Conservation (phyloP, 2,888 invertebrate genomes). For the Lordiphosa fenestrarum region DNA sequence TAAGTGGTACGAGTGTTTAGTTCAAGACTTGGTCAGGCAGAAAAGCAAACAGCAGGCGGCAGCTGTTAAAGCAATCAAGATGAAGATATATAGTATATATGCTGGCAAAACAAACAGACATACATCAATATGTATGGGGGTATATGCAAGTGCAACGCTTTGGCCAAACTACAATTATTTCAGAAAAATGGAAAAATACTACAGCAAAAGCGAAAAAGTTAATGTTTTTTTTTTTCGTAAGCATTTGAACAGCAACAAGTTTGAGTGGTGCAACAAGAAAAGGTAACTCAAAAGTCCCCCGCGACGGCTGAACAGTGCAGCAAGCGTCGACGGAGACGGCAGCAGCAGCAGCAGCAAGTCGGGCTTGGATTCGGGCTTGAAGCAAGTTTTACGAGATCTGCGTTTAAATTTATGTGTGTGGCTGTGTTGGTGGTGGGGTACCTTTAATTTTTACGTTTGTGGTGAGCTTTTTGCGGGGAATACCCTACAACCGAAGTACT, state of each 20-base stretch:
- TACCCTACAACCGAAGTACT: conserved; percentile 12
- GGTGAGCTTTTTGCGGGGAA: conserved; percentile 38
- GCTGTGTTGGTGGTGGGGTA: conserved; percentile 38
- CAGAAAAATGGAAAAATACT: conserved; percentile 27
- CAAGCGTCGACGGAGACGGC: conserved; percentile 39
- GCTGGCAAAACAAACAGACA: background rate
- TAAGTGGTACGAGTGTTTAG: conserved; percentile 25
- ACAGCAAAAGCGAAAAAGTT: conserved; percentile 20
- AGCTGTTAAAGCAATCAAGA: conserved; percentile 67
- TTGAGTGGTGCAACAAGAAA: conserved; percentile 70
- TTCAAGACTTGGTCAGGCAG: conserved; percentile 30
- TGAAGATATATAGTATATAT: conserved; percentile 40
- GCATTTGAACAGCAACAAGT: conserved; percentile 51
- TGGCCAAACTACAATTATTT: conserved; percentile 46
- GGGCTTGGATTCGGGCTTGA: conserved; percentile 19
- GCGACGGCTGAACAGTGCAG: conserved; percentile 6
- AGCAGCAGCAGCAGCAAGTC: conserved; percentile 19
- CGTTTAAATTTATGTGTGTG: conserved; percentile 52
- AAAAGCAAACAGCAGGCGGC: conserved; percentile 36
- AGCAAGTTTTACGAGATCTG: conserved; percentile 67
- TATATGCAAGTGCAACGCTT: conserved; percentile 55
- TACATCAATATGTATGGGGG: conserved; percentile 9
- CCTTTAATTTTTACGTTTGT: conserved; percentile 50
- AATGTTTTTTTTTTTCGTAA: conserved; percentile 23
- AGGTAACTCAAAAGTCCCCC: conserved; percentile 11